These are phyloP conservation scores for Lucinisca nassula DNA, from an alignment of 2,888 invertebrate species.

Conservation along the genomic window DNA sequence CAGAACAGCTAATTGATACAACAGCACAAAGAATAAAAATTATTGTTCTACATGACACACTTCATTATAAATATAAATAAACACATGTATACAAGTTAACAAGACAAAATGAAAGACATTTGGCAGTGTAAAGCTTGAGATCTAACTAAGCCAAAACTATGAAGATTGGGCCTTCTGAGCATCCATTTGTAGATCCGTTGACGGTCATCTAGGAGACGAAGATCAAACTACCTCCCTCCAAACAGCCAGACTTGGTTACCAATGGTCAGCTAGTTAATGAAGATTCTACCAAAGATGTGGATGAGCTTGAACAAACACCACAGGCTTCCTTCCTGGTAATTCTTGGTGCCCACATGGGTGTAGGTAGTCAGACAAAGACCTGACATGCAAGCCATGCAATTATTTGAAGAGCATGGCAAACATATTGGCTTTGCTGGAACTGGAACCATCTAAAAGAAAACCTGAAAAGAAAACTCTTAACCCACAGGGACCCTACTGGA, in stretches of 20 bases:
- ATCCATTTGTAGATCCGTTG: background rate
- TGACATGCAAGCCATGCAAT: background rate
- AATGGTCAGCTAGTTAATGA: no score
- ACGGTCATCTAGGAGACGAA: no score
- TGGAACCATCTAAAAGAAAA: background rate
- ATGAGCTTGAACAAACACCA: no score
- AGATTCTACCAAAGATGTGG: no score
- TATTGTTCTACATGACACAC: no score
- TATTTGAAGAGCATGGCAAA: background rate
- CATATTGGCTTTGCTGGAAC: background rate
- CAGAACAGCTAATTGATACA: no score
- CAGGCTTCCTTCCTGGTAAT: no score
- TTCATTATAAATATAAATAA: background rate
- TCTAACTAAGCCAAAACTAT: background rate
- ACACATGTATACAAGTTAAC: background rate
- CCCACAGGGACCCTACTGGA: background rate
- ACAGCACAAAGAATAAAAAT: no score
- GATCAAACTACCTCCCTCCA: no score
- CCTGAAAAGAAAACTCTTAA: background rate
- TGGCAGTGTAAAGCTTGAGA: slow-evolving; percentile 10
- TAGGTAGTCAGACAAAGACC: no score
- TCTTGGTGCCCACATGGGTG: no score
- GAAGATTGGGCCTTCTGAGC: background rate
- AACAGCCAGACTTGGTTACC: no score
- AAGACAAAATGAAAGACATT: background rate